Evolutionary conservation across 1,140 invertebrate species (phyloP).

Genomic region (Oscheius sp.): DNA sequence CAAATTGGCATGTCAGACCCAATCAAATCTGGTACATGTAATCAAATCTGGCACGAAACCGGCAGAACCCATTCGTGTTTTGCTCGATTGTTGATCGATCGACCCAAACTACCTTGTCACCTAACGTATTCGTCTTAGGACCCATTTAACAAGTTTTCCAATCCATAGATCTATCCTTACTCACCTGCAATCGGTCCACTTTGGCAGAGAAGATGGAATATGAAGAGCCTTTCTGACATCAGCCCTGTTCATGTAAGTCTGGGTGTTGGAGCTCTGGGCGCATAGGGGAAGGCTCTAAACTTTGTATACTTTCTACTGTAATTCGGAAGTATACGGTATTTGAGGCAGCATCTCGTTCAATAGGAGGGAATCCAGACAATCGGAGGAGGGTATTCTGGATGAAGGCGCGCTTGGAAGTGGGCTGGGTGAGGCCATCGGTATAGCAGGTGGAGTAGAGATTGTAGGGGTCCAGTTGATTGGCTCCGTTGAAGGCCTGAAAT

Average conservation of each 20-base stretch:
- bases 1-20: too few relatives aligned
- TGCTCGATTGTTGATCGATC: background rate
- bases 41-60: too few relatives aligned
- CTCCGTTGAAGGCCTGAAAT: background rate
- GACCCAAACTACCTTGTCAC: too few relatives aligned
- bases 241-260: constrained; percentile 34
- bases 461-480: background rate
- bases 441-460: constrained; percentile 24
- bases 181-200: constrained; percentile 23
- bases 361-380: background rate
- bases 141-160: background rate
- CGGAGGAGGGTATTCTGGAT: background rate
- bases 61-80: too few relatives aligned
- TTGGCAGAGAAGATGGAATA: constrained; percentile 26
- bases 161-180: background rate
- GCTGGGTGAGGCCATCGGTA: background rate
- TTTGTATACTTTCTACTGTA: background rate
- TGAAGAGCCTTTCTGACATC: constrained; percentile 36
- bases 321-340: background rate
- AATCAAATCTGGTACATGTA: too few relatives aligned
- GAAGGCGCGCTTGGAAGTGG: constrained; percentile 1
- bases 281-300: constrained; percentile 16
- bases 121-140: too few relatives aligned
- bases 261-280: constrained; percentile 20
- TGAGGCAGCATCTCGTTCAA: background rate